Conservation (phyloP, 2,797 vertebrate species). For the Paedocypris micromegethes region DNA sequence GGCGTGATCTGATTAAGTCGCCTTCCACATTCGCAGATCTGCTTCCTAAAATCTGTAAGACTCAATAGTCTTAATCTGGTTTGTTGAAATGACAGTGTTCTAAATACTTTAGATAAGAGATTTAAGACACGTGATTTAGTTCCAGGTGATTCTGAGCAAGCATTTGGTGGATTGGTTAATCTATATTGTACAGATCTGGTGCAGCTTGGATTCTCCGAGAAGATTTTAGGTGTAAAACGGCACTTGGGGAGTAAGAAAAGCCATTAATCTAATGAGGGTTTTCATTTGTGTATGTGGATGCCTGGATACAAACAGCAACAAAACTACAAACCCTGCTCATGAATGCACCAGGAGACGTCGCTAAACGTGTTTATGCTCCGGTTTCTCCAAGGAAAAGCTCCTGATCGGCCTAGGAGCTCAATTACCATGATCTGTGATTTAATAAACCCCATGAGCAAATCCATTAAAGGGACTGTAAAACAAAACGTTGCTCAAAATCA, state of each 20-base stretch:
- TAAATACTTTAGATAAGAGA: too few relatives aligned
- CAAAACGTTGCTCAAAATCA: too few relatives aligned
- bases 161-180: too few relatives aligned
- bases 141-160: too few relatives aligned
- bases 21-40: too few relatives aligned
- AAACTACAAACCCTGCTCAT: slow-evolving; percentile 25
- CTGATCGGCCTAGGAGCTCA: neutral
- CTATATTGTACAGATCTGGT: slow-evolving; percentile 28
- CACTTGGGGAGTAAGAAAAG: slow-evolving; percentile 29
- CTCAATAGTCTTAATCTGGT: too few relatives aligned
- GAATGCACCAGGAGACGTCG: neutral
- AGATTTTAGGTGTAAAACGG: slow-evolving; percentile 13
- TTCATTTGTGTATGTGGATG: slow-evolving; percentile 39
- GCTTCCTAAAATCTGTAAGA: too few relatives aligned
- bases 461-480: neutral
- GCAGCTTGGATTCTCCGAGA: slow-evolving; percentile 31
- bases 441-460: neutral
- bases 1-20: too few relatives aligned
- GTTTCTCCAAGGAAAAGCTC: slow-evolving; percentile 28
- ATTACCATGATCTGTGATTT: neutral
- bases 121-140: too few relatives aligned
- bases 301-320: slow-evolving; percentile 48
- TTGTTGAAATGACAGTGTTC: too few relatives aligned
- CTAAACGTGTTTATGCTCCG: slow-evolving; percentile 28
- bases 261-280: slow-evolving; percentile 34